A percentile compares a stretch with the other conserved stretches of the same genome.
Conservation (phyloP, 2,888 invertebrate species). For the Mythimna pallens region DNA sequence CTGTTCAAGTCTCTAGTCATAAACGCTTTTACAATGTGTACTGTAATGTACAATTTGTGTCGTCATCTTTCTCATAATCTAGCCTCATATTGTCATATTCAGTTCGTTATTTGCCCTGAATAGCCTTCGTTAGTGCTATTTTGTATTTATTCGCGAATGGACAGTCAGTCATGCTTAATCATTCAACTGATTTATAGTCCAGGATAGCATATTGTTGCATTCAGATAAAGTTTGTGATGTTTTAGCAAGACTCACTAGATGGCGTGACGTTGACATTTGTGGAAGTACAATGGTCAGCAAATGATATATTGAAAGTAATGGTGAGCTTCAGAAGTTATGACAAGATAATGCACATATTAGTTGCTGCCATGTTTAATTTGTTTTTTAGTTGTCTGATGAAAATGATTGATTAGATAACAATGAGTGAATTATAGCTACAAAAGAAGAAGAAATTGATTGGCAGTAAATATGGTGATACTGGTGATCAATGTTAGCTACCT, state of each 20-base stretch:
- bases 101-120: constrained; percentile 79
- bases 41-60: constrained; percentile 64
- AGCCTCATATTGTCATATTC: constrained; percentile 73
- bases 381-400: constrained; percentile 2
- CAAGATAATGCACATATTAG: constrained; percentile 30
- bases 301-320: constrained; percentile 55
- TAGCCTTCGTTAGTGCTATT: constrained; percentile 86
- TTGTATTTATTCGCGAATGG: constrained; percentile 79
- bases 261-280: constrained; percentile 57
- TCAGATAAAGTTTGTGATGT: constrained; percentile 47
- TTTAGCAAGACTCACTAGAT: constrained; percentile 42
- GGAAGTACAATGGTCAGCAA: constrained; percentile 47
- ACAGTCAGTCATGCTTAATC: constrained; percentile 84
- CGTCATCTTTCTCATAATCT: constrained; percentile 72
- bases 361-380: constrained; percentile 11
- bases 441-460: constrained; percentile 5
- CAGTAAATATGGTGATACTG: neutral
- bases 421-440: neutral
- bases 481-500: neutral
- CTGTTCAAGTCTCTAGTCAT: constrained; percentile 7
- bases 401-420: constrained; percentile 3
- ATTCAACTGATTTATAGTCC: constrained; percentile 77
- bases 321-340: constrained; percentile 13
- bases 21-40: constrained; percentile 44
- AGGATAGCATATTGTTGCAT: constrained; percentile 49